These are phyloP conservation scores for Monarcha castaneiventris DNA, from an alignment of 2,113 vertebrate species.

Conservation along the genomic window DNA sequence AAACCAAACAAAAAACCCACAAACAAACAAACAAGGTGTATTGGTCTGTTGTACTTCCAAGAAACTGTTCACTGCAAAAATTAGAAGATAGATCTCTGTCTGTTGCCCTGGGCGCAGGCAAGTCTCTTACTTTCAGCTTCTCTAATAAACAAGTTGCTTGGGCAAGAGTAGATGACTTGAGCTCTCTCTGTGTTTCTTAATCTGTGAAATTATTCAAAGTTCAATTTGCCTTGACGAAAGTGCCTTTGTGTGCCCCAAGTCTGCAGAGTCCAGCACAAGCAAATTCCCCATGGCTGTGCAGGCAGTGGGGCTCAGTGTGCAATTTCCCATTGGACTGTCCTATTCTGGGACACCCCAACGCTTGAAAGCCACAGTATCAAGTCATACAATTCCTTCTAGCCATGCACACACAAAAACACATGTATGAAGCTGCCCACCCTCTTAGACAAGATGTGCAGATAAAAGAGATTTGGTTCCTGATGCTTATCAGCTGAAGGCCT, in stretches of 20 bases:
- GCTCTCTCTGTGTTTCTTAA: background rate
- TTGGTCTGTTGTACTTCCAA: background rate
- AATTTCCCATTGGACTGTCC: fast-evolving
- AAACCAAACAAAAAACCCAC: background rate
- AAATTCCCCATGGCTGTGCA: background rate
- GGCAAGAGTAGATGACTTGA: background rate
- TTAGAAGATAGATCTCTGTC: background rate
- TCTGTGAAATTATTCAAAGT: conserved; percentile 21
- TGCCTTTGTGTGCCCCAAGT: background rate
- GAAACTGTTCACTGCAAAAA: background rate
- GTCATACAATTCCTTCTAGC: background rate
- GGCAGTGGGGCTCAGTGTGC: background rate
- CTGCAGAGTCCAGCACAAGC: background rate
- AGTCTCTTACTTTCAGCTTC: background rate
- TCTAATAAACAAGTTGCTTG: background rate
- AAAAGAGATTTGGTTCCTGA: background rate
- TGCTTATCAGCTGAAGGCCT: background rate
- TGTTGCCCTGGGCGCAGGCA: background rate
- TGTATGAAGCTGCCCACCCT: background rate
- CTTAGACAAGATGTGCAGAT: background rate
- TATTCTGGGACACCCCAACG: background rate
- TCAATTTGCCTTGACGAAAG: background rate
- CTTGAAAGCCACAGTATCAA: background rate
- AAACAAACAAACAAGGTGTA: background rate
- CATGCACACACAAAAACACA: background rate